Evolutionary conservation across 2,113 vertebrate species (phyloP), one percentile per base, ranked within the genome.

Genomic region (Danionella cerebrum): DNA sequence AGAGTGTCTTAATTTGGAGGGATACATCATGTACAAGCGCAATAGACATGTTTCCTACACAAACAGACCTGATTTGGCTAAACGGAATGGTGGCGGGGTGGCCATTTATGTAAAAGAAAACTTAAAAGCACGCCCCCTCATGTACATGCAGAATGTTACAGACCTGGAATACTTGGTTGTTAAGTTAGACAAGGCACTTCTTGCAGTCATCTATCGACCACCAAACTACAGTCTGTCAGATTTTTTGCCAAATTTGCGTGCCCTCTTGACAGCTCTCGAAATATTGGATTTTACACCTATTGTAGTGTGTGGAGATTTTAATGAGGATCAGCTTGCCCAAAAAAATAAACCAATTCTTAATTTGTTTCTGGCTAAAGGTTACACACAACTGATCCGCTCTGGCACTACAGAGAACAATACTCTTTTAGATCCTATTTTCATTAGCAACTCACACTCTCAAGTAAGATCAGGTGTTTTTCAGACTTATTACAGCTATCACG

Each of bases 41-140:
- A 79, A 77, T 54, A 71, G 73, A 66, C 53, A 73, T 4, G 24
- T 52, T 1, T 75, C 68, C 4, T 70, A 70, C 35, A 65, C 31
- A 35, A 74, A 51, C 67, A 25, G 35, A 31, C 3, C 53, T 16
- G 42, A 74, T n/a, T 29, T 74, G n/a, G 33, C 67, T 24, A 44
- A 22, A 5, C 45, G 19, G 57, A 39, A 27, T 42, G 60, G 67
- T 22, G 60, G 39, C 29, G 65, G 71, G 18, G 64, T 67, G 2
- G 65, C 59, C 2, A 35, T 57, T 0, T 74, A 74, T 33, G 33
- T 38, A 3, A 53, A 59, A 8, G 41, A 27, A 9, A 35, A 31
- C 10, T 8, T 65, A 5, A 2, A 64, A 35, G 52, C 18, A 9
- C 3, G 19, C 19, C 38, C 25, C 27, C n/a, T 27, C 2, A 36